Evolutionary conservation across 2,113 vertebrate species (phyloP), one percentile per base, ranked within the genome.

Genomic region (Xenopus borealis): DNA sequence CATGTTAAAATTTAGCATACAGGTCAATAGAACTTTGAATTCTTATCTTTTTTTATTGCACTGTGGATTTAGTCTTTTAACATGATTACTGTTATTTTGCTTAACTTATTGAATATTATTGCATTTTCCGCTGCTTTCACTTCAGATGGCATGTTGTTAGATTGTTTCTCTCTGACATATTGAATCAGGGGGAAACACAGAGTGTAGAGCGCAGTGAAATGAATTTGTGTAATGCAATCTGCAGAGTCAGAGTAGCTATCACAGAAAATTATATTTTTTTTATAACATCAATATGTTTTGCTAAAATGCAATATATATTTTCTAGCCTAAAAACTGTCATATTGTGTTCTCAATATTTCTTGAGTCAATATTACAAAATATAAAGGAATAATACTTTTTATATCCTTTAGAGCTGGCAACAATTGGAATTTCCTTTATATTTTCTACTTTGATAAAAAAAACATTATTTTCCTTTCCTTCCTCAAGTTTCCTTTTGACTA

Each of bases 221-320:
- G 73, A 76, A 76, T 76, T 76, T 76, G 59, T 69, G 66, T 69
- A 76, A 76, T 76, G 59, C 61, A 76, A 69, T 76, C 62, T 59
- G 8, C 66, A 69, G 16, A 45, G 66, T 75, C 65, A 68, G 66
- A 69, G 66, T 57, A 58, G 66, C 73, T 63, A 55, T 69, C 73
- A 69, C 73, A 69, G 73, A 76, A 69, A 76, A 76, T 76, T 76
- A 76, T 76, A 76, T 76, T 58, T 40, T 50, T 40, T 69, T 76
- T 76, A 76, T 76, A 76, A 69, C 73, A 76, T 76, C 73, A 69
- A 76, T 76, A 76, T 69, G 59, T 27, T 76, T 76, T 69, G 73
- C 66, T 69, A 69, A 76, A 76, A 76, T 69, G 73, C 62, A 76
- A 76, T 76, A 76, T 76, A 76, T 76, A 69, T 69, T 76, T n/a